Evolutionary conservation across 1,140 invertebrate genomes (phyloP).

Genomic region (Macrocentrus cingulum): DNA sequence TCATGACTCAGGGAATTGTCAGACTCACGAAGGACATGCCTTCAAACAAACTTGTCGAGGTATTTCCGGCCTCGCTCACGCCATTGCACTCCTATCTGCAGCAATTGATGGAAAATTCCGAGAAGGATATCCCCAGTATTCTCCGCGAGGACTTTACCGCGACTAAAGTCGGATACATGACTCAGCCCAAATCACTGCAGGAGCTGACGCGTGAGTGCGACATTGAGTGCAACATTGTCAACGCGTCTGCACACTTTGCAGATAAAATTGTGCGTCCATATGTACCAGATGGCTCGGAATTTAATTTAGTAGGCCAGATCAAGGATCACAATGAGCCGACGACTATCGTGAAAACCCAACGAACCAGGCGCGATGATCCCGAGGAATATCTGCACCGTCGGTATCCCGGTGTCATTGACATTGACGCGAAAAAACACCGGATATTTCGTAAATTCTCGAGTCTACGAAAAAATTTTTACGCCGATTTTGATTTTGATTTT

Average conservation of each 20-base stretch:
- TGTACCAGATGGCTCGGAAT: too few relatives aligned
- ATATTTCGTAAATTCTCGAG: constrained; percentile 31
- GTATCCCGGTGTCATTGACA: constrained; percentile 30
- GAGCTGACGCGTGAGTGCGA: constrained; percentile 38
- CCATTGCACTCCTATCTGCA: constrained; percentile 47
- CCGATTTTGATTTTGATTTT: constrained; percentile 44
- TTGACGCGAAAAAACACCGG: constrained; percentile 36
- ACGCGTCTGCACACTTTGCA: constrained; percentile 43
- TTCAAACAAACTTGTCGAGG: constrained; percentile 24
- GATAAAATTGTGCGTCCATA: constrained; percentile 42
- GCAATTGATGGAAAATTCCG: constrained; percentile 38
- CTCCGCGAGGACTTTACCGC: constrained; percentile 40
- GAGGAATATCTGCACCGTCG: constrained; percentile 42
- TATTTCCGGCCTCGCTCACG: constrained; percentile 47
- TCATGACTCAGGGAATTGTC: constrained; percentile 36
- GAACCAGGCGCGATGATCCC: constrained; percentile 36
- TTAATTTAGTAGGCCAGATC: too few relatives aligned
- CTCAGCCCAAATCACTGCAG: constrained; percentile 38
- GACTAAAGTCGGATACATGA: constrained; percentile 46
- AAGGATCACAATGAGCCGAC: too few relatives aligned
- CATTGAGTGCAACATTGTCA: constrained; percentile 36
- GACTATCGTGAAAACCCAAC: too few relatives aligned
- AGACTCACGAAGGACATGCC: constrained; percentile 30
- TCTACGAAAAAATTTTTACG: constrained; percentile 4
- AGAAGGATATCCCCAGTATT: constrained; percentile 39